Conservation (phyloP, 2,113 vertebrate genomes). For the Saguinus midas region DNA sequence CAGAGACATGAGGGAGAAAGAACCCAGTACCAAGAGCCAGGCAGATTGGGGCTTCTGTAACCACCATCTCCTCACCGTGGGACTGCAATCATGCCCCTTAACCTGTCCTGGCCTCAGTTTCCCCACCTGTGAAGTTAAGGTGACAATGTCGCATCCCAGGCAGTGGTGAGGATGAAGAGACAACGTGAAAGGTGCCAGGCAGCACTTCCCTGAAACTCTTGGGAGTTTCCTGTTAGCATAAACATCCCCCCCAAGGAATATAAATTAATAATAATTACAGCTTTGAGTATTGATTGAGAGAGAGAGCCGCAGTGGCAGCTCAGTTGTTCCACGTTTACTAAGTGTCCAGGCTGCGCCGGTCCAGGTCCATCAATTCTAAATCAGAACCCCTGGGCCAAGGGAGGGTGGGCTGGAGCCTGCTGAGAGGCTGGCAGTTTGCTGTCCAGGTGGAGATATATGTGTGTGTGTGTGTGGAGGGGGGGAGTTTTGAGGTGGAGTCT, state of each 20-base stretch:
- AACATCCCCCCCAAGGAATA: background rate
- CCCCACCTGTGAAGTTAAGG: background rate
- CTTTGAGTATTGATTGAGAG: background rate
- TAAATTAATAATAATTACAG: slow-evolving; percentile 47
- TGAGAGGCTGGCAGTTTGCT: background rate
- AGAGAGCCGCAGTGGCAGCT: background rate
- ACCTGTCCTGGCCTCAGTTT: background rate
- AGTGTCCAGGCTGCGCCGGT: background rate
- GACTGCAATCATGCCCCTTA: background rate
- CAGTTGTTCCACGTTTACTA: background rate
- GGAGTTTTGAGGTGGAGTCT: no score
- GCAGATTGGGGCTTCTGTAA: background rate
- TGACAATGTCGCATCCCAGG: background rate
- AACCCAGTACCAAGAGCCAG: background rate
- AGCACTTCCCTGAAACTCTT: background rate
- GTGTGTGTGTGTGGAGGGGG: no score
- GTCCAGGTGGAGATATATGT: background rate
- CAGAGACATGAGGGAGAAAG: background rate
- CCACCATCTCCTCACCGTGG: background rate
- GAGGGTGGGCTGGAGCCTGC: background rate
- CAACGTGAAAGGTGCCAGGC: background rate
- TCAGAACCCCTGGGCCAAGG: background rate
- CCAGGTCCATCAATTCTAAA: background rate
- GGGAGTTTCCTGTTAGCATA: slow-evolving; percentile 41
- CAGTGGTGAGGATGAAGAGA: background rate